A percentile compares a stretch with the other conserved stretches of the same genome.
These are phyloP conservation scores for Andrena fulva DNA, from an alignment of 2,888 invertebrate genomes.

Conservation along the genomic window DNA sequence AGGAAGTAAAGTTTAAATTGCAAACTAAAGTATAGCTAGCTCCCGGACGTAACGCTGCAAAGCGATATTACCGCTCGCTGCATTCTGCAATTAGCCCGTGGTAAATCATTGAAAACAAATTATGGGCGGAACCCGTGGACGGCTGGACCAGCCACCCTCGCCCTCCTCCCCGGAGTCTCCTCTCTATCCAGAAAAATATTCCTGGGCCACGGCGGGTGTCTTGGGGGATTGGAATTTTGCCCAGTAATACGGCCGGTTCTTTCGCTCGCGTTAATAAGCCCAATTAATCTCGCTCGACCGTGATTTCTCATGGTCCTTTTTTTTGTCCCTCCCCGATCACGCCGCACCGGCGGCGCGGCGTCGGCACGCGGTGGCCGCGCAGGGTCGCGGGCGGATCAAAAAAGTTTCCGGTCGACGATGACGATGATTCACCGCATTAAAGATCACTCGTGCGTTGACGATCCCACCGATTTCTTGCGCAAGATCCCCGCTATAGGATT, in stretches of 20 bases:
- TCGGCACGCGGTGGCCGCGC: not conserved
- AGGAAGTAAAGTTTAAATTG: constrained; percentile 85
- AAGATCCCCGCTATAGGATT: not conserved
- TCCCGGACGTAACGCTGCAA: constrained; percentile 77
- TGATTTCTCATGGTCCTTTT: constrained; percentile 44
- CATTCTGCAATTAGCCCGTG: constrained; percentile 84
- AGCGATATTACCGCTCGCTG: constrained; percentile 79
- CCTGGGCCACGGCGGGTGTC: constrained; percentile 14
- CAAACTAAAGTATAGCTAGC: constrained; percentile 85
- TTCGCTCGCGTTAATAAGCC: constrained; percentile 54
- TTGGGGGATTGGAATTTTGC: constrained; percentile 48
- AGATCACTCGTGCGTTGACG: constrained; percentile 44
- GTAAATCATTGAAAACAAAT: constrained; percentile 85
- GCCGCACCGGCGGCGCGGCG: not conserved
- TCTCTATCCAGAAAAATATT: constrained; percentile 61
- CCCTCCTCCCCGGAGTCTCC: not conserved
- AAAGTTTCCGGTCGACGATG: constrained; percentile 31
- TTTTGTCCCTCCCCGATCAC: not conserved
- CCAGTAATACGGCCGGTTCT: constrained; percentile 19
- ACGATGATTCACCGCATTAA: constrained; percentile 44
- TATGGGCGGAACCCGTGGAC: constrained; percentile 77
- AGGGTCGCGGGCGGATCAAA: constrained; percentile 23
- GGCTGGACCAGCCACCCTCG: constrained; percentile 24
- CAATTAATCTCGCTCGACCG: constrained; percentile 54
- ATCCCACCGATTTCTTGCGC: constrained; percentile 39